A percentile compares a stretch with the other conserved stretches of the same genome.
These are phyloP conservation scores for Cyanoderma ruficeps DNA, from an alignment of 2,113 vertebrate genomes.

Conservation along the genomic window DNA sequence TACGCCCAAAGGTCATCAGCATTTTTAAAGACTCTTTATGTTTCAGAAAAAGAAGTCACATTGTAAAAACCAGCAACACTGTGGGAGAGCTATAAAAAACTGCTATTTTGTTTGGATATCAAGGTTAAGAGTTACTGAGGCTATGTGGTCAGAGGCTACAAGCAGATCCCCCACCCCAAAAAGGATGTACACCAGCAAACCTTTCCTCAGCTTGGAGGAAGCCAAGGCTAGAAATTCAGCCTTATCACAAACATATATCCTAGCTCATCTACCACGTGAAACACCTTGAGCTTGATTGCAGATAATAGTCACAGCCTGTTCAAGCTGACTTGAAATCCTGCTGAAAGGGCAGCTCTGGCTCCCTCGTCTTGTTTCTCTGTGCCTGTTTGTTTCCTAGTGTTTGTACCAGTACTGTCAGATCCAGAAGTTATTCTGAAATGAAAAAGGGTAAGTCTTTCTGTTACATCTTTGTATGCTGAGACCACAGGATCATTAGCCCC, in stretches of 20 bases:
- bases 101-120: neutral
- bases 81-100: neutral
- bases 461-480: neutral
- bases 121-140: neutral
- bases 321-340: neutral
- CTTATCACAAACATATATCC: neutral
- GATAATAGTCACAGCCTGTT: neutral
- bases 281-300: neutral
- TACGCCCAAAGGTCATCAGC: slow-evolving; percentile 40
- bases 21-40: neutral
- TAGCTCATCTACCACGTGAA: neutral
- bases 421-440: neutral
- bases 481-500: neutral
- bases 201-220: neutral
- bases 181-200: neutral
- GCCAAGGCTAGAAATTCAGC: neutral
- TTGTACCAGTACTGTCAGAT: neutral
- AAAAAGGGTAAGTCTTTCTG: neutral
- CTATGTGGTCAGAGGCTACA: neutral
- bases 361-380: neutral
- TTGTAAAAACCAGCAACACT: neutral
- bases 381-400: neutral
- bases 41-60: neutral
- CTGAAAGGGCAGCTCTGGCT: neutral
- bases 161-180: neutral